Percentiles rank a stretch among this genome's conserved stretches.
phyloP scores from a whole-genome alignment of 2,888 invertebrate species.

The Dorcus hopei region DNA sequence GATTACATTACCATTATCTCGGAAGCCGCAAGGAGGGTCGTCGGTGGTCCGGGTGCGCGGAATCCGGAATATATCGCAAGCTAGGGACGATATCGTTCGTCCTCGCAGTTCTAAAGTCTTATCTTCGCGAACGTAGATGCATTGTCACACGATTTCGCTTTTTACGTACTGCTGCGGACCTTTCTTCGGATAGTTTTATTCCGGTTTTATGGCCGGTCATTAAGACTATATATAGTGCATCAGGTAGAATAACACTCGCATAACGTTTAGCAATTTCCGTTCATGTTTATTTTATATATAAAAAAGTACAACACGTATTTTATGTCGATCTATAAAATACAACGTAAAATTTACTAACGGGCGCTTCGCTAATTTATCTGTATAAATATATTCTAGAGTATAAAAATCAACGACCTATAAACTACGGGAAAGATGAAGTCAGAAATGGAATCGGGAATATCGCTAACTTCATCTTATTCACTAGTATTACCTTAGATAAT shows the following conservation, averaged over 20 bases:
- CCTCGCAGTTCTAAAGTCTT: constrained; percentile 17
- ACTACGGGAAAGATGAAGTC: too few species aligned
- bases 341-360: constrained; percentile 9
- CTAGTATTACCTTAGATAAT: too few species aligned
- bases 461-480: too few species aligned
- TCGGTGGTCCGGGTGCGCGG: constrained; percentile 15
- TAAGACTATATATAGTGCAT: constrained; percentile 4
- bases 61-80: constrained; percentile 25
- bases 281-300: constrained; percentile 15
- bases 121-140: constrained; percentile 28
- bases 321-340: constrained; percentile 12
- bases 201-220: constrained; percentile 15
- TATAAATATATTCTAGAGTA: too few species aligned
- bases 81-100: constrained; percentile 17
- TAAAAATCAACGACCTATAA: too few species aligned
- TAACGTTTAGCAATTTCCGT: neutral
- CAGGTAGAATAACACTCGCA: constrained; percentile 8
- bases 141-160: constrained; percentile 26
- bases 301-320: constrained; percentile 9
- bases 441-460: too few species aligned
- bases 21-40: constrained; percentile 34
- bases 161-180: constrained; percentile 20
- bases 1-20: constrained; percentile 48
- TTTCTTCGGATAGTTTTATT: constrained; percentile 17
- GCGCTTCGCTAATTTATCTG: neutral